Conservation (phyloP, 1,140 invertebrate genomes). For the Scaptomyza graminum region DNA sequence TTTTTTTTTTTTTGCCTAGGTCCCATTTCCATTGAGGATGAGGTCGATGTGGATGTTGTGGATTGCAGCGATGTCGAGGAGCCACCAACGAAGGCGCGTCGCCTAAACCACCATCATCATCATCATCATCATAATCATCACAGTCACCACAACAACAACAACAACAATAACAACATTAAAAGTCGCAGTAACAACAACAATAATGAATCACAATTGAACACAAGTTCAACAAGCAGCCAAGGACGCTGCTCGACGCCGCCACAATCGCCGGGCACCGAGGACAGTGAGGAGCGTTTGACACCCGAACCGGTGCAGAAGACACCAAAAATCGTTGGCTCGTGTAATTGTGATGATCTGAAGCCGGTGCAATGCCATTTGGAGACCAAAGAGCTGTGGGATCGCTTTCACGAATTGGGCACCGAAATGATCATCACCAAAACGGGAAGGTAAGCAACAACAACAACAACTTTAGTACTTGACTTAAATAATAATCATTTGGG, state of each 20-base stretch:
- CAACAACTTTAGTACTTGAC: neutral
- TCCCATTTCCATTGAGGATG: constrained; percentile 84
- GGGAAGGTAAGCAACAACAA: constrained; percentile 90
- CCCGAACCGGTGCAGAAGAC: constrained; percentile 82
- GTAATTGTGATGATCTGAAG: constrained; percentile 92
- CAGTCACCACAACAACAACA: constrained; percentile 38
- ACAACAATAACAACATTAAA: constrained; percentile 64
- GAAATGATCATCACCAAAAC: constrained; percentile 99
- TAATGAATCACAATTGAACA: constrained; percentile 67
- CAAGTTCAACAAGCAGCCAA: constrained; percentile 79
- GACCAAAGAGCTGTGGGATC: constrained; percentile 96
- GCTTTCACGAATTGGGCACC: constrained; percentile 96
- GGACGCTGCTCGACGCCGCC: constrained; percentile 80
- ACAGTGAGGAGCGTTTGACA: constrained; percentile 79
- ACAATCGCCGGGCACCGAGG: constrained; percentile 79
- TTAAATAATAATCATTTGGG: no score
- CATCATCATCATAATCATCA: constrained; percentile 55
- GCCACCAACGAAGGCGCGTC: constrained; percentile 74
- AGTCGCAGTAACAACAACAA: constrained; percentile 50
- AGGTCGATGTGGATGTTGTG: constrained; percentile 85
- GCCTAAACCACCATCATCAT: constrained; percentile 67
- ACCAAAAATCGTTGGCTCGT: constrained; percentile 86
- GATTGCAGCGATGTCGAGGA: constrained; percentile 85
- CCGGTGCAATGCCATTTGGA: constrained; percentile 95
- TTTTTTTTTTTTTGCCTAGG: constrained; percentile 68